Evolutionary conservation across 2,888 invertebrate species (phyloP).

Genomic region (Ptilodon capucinus): DNA sequence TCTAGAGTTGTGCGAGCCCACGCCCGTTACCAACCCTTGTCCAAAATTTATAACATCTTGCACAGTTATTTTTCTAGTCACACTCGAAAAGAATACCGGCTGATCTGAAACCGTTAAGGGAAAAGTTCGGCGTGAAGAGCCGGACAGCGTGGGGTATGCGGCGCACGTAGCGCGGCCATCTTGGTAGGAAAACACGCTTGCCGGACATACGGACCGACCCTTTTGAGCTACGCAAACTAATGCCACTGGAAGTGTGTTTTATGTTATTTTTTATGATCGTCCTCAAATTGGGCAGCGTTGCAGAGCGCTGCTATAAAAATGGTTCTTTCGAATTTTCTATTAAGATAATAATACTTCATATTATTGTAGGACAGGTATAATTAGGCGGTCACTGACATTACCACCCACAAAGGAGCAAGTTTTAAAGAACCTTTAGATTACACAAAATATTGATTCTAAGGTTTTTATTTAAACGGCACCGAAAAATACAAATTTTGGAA

Average conservation of each 20-base stretch:
- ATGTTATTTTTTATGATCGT: constrained; percentile 18
- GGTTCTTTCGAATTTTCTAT: too few relatives aligned
- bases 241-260: constrained; percentile 28
- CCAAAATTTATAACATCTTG: constrained; percentile 30
- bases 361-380: too few relatives aligned
- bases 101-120: constrained; percentile 47
- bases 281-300: constrained; percentile 15
- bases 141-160: constrained; percentile 31
- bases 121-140: constrained; percentile 6
- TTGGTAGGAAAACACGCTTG: constrained; percentile 48
- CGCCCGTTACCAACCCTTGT: constrained; percentile 9
- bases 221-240: constrained; percentile 43
- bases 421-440: too few relatives aligned
- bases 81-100: constrained; percentile 41
- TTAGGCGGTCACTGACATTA: too few relatives aligned
- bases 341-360: too few relatives aligned
- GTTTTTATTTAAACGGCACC: too few relatives aligned
- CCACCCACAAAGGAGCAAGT: too few relatives aligned
- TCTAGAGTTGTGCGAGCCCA: constrained; percentile 1
- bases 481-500: too few relatives aligned
- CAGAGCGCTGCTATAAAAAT: neutral
- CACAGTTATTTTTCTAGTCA: constrained; percentile 40
- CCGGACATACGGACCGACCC: constrained; percentile 43
- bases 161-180: constrained; percentile 56
- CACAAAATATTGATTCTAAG: too few relatives aligned